Percentiles rank a stretch among this genome's conserved stretches.
Conservation (phyloP, 2,888 invertebrate genomes). For the Gryllus longicercus region DNA sequence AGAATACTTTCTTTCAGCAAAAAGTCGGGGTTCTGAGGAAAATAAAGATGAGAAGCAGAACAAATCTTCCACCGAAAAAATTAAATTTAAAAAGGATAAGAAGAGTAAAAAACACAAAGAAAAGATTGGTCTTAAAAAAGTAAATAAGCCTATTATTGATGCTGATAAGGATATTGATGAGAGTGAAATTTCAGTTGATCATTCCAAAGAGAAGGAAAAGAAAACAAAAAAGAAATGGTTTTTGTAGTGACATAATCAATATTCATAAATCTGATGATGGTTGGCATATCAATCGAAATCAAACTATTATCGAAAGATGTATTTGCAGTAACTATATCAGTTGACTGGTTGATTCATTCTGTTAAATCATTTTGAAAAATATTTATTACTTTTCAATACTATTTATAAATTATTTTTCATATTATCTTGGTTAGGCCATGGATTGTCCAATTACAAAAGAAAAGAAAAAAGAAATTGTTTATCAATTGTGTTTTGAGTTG, state of each 20-base stretch:
- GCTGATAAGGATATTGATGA: conserved; percentile 61
- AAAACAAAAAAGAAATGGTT: conserved; percentile 55
- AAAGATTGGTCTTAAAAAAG: conserved; percentile 50
- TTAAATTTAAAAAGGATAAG: conserved; percentile 53
- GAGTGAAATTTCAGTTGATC: conserved; percentile 43
- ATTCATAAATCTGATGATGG: no score
- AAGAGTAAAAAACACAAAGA: conserved; percentile 54
- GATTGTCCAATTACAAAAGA: no score
- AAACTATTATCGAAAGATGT: no score
- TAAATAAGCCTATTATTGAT: conserved; percentile 48
- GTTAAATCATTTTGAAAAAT: no score
- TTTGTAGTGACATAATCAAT: conserved; percentile 26
- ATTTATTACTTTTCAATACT: no score
- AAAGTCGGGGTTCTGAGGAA: conserved; percentile 21
- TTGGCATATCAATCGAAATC: no score
- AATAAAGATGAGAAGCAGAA: conserved; percentile 22
- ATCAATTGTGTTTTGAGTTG: no score
- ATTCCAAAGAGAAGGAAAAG: conserved; percentile 37
- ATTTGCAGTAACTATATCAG: no score
- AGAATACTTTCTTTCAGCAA: conserved; percentile 27
- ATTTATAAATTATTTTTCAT: no score
- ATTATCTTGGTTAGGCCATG: no score
- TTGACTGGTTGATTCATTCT: no score
- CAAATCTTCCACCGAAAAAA: conserved; percentile 43
- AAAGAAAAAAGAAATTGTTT: no score